Evolutionary conservation across 1,140 invertebrate genomes (phyloP).

Genomic region (Ericerus pela): DNA sequence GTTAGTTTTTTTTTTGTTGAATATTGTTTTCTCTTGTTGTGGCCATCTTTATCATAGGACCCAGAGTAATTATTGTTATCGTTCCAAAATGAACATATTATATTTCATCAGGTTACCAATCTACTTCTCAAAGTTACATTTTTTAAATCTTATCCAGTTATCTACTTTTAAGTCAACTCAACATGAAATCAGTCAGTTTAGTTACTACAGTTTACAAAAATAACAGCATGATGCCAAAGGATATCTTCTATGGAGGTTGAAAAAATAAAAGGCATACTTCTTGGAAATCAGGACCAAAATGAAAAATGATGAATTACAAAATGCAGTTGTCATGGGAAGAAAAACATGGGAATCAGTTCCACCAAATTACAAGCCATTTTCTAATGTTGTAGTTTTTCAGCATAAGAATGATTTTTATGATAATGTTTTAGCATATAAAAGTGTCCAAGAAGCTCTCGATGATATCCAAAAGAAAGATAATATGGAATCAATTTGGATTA

Average conservation of each 20-base stretch:
- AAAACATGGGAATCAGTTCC: slow-evolving; percentile 87
- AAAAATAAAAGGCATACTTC: slow-evolving; percentile 80
- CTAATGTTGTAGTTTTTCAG: slow-evolving; percentile 69
- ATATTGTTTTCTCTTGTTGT: too few relatives aligned
- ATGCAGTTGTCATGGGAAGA: slow-evolving; percentile 87
- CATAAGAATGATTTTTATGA: slow-evolving; percentile 38
- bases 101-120: too few relatives aligned
- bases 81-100: too few relatives aligned
- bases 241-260: slow-evolving; percentile 29
- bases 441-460: slow-evolving; percentile 46
- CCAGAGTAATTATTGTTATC: too few relatives aligned
- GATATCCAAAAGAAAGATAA: slow-evolving; percentile 39
- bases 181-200: slow-evolving; percentile 8
- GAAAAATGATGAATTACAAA: slow-evolving; percentile 42
- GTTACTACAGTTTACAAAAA: slow-evolving; percentile 16
- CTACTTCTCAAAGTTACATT: too few relatives aligned
- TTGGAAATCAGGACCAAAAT: slow-evolving; percentile 56
- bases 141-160: too few relatives aligned
- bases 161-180: too few relatives aligned
- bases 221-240: slow-evolving; percentile 16
- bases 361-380: slow-evolving; percentile 57
- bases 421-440: slow-evolving; percentile 42
- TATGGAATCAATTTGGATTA: slow-evolving; percentile 72
- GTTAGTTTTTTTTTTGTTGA: too few relatives aligned
- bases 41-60: too few relatives aligned